Base-by-base conservation (phyloP, 2,888 invertebrate genomes). In the Chalcis sispes region DNA sequence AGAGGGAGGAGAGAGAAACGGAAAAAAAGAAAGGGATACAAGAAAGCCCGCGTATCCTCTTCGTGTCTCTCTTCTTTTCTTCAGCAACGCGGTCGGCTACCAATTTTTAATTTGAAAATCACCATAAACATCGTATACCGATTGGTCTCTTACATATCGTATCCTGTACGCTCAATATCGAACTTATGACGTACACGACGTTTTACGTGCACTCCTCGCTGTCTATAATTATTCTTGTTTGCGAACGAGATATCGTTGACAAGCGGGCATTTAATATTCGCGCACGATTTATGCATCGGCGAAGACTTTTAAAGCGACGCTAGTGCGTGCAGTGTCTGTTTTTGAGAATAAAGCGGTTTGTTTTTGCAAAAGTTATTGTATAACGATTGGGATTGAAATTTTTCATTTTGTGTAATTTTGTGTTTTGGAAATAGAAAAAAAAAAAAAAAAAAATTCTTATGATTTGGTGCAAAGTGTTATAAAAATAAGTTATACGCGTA, bases 71-170 rank as follows among this genome's bases (percentile, higher is more conserved):
- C 27, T 25, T 54, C 36, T 36, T 46, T 42, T 42, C 32, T 32
- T 56, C 32, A 4, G 10, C 15, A 4, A 71, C 27, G 29, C 29
- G 32, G 10, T 46, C 32, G 25, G 46, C 7, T 8, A 50, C 27
- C 42, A 50, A 69, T 75, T 72, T 72, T 75, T 75, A 70, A 75
- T 75, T 75, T 48, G 42, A 59, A 59, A 75, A 75, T 71, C 70
- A 75, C 23, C 75, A 75, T 65, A 71, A 75, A 65, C 70, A 75
- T 75, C 48, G 32, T 42, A 58, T 69, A 23, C 58, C n/a, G n/a
- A n/a, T n/a, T n/a, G n/a, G n/a, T n/a, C n/a, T 50, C 27, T 18
- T 27, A 61, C 40, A 71, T 62, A 20, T 36, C 20, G 58, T 5
- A 42, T 72, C 56, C 52, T 62, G 62, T 71, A 59, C 5, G 70